Conservation (phyloP, 2,113 vertebrate species). For the Pterocles orientalis region DNA sequence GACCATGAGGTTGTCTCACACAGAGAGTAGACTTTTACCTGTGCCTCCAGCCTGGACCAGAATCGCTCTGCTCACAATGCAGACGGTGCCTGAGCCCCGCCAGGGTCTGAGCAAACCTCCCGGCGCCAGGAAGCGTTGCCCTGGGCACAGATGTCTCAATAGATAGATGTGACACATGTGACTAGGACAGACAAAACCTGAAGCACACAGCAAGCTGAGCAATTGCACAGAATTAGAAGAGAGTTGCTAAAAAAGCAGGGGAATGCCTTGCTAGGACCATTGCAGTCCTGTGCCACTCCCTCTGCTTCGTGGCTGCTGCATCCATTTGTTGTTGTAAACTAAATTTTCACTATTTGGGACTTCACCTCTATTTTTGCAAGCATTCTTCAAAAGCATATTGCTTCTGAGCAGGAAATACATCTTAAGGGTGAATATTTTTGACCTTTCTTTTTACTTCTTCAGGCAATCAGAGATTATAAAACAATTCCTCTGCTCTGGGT, state of each 20-base stretch:
- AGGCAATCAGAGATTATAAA: background rate
- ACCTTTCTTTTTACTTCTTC: background rate
- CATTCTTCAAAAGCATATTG: background rate
- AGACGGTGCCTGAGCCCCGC: background rate
- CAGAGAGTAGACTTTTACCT: background rate
- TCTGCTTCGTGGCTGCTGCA: background rate
- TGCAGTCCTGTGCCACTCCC: background rate
- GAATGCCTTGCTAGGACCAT: background rate
- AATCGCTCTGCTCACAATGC: fast-evolving
- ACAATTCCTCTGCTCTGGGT: background rate
- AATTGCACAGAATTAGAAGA: background rate
- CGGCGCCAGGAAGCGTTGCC: background rate
- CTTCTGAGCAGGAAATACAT: background rate
- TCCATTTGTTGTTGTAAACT: background rate
- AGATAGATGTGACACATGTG: fast-evolving
- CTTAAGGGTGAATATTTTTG: background rate
- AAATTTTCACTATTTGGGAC: background rate
- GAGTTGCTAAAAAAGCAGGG: background rate
- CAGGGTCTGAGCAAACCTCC: background rate
- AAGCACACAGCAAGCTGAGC: background rate
- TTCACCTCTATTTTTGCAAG: background rate
- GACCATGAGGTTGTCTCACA: fast-evolving
- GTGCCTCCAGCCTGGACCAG: background rate
- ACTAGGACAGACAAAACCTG: background rate
- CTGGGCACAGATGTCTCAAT: fast-evolving